These are phyloP conservation scores for Nycticorax nycticorax DNA, from an alignment of 2,113 vertebrate genomes.

Conservation along the genomic window DNA sequence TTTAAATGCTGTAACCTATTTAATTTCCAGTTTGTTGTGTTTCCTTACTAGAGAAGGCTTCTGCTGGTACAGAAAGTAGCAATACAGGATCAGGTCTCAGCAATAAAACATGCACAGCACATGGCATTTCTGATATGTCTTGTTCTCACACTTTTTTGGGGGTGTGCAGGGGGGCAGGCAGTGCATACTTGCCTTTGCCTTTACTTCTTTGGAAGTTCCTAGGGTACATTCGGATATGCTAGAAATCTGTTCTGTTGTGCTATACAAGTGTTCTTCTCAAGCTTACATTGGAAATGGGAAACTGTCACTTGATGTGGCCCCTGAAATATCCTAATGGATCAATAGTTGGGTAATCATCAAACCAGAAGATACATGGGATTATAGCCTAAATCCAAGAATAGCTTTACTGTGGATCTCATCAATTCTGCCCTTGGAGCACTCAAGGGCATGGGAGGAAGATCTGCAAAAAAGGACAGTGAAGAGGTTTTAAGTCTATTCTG, in stretches of 20 bases:
- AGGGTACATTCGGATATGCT: background rate
- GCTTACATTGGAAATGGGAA: background rate
- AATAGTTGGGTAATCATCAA: background rate
- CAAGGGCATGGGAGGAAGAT: background rate
- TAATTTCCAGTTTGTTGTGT: background rate
- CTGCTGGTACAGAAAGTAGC: background rate
- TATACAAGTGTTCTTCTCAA: background rate
- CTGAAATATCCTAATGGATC: background rate
- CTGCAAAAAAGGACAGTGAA: background rate
- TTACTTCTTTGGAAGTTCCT: background rate
- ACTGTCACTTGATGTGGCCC: background rate
- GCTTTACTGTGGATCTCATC: background rate
- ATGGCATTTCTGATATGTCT: background rate
- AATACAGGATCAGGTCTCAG: background rate
- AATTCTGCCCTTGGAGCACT: background rate
- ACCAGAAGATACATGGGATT: background rate
- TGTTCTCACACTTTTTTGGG: rapidly evolving
- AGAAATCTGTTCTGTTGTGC: background rate
- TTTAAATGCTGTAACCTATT: background rate
- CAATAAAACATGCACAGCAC: background rate
- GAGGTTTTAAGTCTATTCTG: background rate
- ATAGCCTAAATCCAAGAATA: background rate
- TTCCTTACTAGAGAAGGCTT: background rate
- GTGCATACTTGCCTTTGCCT: background rate
- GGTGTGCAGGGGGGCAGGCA: no score